A percentile compares a stretch with the other conserved stretches of the same genome.
Evolutionary conservation across 2,113 vertebrate species (phyloP).

Genomic region (Erythrolamprus reginae): DNA sequence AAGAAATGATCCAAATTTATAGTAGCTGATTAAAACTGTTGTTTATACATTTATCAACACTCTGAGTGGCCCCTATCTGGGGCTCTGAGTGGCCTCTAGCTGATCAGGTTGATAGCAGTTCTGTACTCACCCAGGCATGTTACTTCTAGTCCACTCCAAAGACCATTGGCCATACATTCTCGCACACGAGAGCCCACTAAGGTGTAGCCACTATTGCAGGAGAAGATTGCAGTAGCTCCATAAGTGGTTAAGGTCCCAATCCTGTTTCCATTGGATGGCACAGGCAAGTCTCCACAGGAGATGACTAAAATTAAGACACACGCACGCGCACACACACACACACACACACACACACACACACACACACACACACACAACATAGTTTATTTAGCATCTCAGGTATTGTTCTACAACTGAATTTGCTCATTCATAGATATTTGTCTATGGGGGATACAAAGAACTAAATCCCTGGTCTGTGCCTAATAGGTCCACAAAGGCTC

Average conservation of each 20-base stretch:
- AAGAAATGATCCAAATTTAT: not conserved
- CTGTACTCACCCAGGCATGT: conserved; percentile 83
- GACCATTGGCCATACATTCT: conserved; percentile 95
- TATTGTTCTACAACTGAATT: not conserved
- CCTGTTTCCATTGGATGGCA: conserved; percentile 90
- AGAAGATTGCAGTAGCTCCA: conserved; percentile 94
- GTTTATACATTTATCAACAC: not conserved
- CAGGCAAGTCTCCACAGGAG: conserved; percentile 89
- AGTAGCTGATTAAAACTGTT: not conserved
- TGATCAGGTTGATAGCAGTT: not conserved
- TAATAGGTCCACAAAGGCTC: not conserved
- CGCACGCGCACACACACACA: not conserved
- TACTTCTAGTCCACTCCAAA: conserved; percentile 93
- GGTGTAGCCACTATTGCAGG: conserved; percentile 95
- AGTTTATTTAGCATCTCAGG: not conserved
- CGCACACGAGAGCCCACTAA: conserved; percentile 91
- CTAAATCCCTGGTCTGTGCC: not conserved
- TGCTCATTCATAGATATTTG: not conserved
- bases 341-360: not conserved
- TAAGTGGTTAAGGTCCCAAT: conserved; percentile 89
- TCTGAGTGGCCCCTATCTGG: not conserved
- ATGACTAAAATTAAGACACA: conserved; percentile 75
- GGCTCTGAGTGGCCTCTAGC: not conserved
- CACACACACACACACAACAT: not conserved
- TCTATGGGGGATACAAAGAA: not conserved